Evolutionary conservation across 2,888 invertebrate genomes (phyloP).

Genomic region (Ischnus inquisitorius): DNA sequence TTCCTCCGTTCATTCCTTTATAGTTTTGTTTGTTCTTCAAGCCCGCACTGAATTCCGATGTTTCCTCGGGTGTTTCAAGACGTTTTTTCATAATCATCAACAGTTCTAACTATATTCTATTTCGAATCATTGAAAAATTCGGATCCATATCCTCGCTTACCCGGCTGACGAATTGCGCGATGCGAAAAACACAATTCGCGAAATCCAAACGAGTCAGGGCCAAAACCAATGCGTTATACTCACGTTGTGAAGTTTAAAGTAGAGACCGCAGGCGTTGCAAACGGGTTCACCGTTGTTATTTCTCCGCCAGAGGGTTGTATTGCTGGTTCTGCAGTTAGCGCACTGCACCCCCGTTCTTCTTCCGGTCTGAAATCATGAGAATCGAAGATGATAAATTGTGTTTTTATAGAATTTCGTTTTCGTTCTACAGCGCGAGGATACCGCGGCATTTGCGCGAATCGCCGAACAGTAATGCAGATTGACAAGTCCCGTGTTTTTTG

Average conservation of each 20-base stretch:
- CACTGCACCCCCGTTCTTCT: conserved; percentile 89
- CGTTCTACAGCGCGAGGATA: no score
- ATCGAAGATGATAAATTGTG: conserved; percentile 39
- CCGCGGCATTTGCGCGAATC: no score
- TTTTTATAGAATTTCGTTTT: neutral
- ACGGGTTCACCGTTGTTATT: conserved; percentile 99
- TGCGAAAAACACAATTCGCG: neutral
- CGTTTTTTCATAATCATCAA: neutral
- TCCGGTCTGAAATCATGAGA: conserved; percentile 78
- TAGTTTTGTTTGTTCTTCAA: conserved; percentile 8
- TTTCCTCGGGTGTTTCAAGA: neutral
- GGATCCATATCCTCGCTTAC: neutral
- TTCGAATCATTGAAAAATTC: no score
- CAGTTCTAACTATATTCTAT: neutral
- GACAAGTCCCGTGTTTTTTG: no score
- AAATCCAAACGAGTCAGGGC: neutral
- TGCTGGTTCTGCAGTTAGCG: conserved; percentile 91
- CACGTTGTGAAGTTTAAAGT: conserved; percentile 92
- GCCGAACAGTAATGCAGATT: no score
- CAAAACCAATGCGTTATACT: conserved; percentile 69
- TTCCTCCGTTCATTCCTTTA: conserved; percentile 47
- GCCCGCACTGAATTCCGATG: neutral
- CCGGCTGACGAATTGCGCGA: neutral
- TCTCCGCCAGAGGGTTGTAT: conserved; percentile 98
- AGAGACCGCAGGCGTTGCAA: conserved; percentile 99